Conservation (phyloP, 2,113 vertebrate species). For the Pantherophis guttatus region DNA sequence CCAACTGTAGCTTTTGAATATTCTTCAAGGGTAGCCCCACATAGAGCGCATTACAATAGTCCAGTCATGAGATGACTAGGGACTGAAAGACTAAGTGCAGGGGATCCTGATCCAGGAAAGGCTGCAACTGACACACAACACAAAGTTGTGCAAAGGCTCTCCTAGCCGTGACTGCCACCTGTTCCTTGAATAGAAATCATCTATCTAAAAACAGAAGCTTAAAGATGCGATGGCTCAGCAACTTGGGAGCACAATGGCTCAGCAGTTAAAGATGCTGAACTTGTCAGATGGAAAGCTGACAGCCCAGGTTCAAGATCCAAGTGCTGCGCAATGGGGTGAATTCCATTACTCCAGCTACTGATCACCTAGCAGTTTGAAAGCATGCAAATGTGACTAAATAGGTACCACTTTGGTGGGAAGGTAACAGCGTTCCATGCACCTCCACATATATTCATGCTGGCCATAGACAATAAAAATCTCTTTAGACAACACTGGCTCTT, state of each 20-base stretch:
- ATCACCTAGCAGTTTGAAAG: not conserved
- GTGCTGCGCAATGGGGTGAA: not conserved
- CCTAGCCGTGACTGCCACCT: no score
- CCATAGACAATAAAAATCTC: not conserved
- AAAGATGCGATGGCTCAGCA: not conserved
- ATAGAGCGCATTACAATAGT: no score
- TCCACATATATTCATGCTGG: not conserved
- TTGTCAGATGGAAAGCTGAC: not conserved
- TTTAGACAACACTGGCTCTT: not conserved
- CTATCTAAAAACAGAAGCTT: not conserved
- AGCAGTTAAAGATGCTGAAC: not conserved
- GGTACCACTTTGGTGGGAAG: not conserved
- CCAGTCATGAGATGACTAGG: no score
- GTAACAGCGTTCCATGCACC: no score
- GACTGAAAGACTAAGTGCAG: no score
- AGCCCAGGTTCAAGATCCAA: not conserved
- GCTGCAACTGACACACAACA: no score
- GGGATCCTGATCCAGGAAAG: no score
- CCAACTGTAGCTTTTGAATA: no score
- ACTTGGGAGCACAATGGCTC: not conserved
- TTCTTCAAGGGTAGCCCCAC: no score
- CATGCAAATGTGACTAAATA: not conserved
- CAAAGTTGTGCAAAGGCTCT: no score
- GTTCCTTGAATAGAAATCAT: no score
- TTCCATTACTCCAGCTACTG: not conserved